Conservation (phyloP, 92 coral and sea anemone species). For the Pocillopora grandis region DNA sequence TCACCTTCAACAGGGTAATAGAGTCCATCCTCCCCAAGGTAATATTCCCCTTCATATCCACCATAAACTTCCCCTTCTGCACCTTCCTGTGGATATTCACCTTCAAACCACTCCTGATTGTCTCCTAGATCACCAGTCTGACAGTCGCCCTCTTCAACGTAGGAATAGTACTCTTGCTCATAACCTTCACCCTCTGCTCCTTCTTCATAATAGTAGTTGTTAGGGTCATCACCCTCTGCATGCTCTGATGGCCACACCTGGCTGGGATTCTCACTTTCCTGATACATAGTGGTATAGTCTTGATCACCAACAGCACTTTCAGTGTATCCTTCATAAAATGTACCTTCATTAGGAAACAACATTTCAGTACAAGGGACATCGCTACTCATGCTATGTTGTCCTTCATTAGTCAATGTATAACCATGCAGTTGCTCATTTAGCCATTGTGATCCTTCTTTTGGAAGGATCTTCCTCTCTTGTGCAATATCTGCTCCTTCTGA, state of each 20-base stretch:
- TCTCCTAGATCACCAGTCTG: slow-evolving; percentile 15
- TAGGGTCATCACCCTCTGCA: slow-evolving; percentile 15
- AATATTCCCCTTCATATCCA: slow-evolving; percentile 32
- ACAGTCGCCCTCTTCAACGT: slow-evolving; percentile 19
- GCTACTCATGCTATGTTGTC: background rate
- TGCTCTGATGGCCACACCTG: slow-evolving; percentile 21
- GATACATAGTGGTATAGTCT: background rate
- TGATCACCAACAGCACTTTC: slow-evolving; percentile 5
- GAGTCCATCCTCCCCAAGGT: slow-evolving; percentile 39
- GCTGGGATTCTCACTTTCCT: background rate
- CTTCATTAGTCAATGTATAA: slow-evolving; percentile 1
- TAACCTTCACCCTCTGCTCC: slow-evolving; percentile 28
- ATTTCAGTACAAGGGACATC: background rate
- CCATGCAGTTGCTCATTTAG: background rate
- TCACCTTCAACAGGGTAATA: slow-evolving; percentile 36
- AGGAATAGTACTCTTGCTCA: slow-evolving; percentile 28
- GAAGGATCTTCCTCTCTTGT: background rate
- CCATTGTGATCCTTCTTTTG: background rate
- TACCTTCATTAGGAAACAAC: slow-evolving; percentile 22
- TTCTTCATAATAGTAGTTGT: slow-evolving; percentile 26
- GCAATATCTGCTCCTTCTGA: slow-evolving; percentile 7
- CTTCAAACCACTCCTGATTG: slow-evolving; percentile 45
- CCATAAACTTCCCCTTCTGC: slow-evolving; percentile 27
- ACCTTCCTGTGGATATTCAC: slow-evolving; percentile 40
- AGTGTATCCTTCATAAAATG: slow-evolving; percentile 8